A percentile compares a stretch with the other conserved stretches of the same genome.
These are phyloP conservation scores for Drosophila prostipennis DNA, from an alignment of 2,888 invertebrate species.

Conservation along the genomic window DNA sequence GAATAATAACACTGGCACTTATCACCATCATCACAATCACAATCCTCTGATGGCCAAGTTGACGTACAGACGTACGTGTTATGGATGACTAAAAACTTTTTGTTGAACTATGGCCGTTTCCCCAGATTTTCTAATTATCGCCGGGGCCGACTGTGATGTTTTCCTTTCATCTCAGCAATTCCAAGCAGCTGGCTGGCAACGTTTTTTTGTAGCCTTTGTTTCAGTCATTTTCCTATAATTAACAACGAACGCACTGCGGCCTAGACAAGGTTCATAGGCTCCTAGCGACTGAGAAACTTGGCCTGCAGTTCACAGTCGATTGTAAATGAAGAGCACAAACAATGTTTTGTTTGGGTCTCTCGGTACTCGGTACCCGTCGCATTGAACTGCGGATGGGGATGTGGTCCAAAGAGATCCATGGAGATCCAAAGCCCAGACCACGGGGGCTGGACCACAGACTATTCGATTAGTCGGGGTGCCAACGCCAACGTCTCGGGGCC, in stretches of 20 bases:
- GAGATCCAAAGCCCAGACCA: conserved; percentile 20
- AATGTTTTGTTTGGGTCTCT: conserved; percentile 41
- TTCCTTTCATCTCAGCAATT: conserved; percentile 52
- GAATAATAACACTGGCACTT: neutral
- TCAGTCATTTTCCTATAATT: conserved; percentile 64
- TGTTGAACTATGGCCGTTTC: conserved; percentile 16
- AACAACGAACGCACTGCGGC: conserved; percentile 56
- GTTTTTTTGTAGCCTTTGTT: conserved; percentile 41
- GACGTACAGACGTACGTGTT: conserved; percentile 1
- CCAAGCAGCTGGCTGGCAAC: conserved; percentile 44
- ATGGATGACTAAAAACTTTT: conserved; percentile 13
- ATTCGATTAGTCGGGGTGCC: conserved; percentile 77
- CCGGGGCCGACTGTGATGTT: conserved; percentile 46
- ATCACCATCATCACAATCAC: conserved; percentile 6
- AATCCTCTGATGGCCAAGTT: neutral
- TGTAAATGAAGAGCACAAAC: conserved; percentile 70
- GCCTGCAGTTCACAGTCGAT: conserved; percentile 63
- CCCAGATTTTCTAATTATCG: conserved; percentile 52
- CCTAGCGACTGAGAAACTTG: conserved; percentile 17
- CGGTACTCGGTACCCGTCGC: neutral
- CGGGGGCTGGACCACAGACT: conserved; percentile 68
- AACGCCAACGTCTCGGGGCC: conserved; percentile 41
- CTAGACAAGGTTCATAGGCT: conserved; percentile 48
- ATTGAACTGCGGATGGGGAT: conserved; percentile 6
- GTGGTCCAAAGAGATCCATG: conserved; percentile 1